A percentile compares a stretch with the other conserved stretches of the same genome.
These are phyloP conservation scores for Aplocera efformata DNA, from an alignment of 2,888 invertebrate species.

Conservation along the genomic window DNA sequence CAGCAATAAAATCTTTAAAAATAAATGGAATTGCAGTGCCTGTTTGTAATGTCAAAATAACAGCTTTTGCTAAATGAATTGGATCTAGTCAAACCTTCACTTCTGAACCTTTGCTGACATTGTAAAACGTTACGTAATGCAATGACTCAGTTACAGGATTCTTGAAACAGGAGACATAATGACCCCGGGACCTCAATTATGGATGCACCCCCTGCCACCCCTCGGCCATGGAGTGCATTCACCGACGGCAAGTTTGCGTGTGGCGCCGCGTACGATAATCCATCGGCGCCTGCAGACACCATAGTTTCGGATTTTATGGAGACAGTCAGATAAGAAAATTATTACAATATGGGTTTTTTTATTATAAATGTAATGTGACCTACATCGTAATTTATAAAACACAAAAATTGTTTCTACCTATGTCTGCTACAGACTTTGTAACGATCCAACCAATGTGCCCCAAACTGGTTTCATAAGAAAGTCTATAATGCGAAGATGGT, in stretches of 20 bases:
- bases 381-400: no score
- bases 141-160: constrained; percentile 9
- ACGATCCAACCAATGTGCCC: no score
- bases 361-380: background rate
- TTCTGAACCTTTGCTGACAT: background rate
- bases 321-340: constrained; percentile 6
- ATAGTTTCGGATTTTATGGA: constrained; percentile 21
- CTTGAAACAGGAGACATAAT: constrained; percentile 33
- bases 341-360: background rate
- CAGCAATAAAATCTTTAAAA: no score
- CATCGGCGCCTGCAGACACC: constrained; percentile 42
- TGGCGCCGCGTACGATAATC: constrained; percentile 62
- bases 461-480: no score
- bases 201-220: constrained; percentile 27
- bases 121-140: background rate
- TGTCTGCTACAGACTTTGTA: no score
- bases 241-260: constrained; percentile 65
- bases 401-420: no score
- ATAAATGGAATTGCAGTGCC: no score
- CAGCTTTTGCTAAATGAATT: background rate
- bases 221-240: constrained; percentile 56
- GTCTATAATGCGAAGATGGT: no score
- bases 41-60: no score
- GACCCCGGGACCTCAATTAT: constrained; percentile 45
- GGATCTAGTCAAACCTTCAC: background rate